phyloP scores from a whole-genome alignment of 1,140 invertebrate genomes.

The Drosophila watanabei region DNA sequence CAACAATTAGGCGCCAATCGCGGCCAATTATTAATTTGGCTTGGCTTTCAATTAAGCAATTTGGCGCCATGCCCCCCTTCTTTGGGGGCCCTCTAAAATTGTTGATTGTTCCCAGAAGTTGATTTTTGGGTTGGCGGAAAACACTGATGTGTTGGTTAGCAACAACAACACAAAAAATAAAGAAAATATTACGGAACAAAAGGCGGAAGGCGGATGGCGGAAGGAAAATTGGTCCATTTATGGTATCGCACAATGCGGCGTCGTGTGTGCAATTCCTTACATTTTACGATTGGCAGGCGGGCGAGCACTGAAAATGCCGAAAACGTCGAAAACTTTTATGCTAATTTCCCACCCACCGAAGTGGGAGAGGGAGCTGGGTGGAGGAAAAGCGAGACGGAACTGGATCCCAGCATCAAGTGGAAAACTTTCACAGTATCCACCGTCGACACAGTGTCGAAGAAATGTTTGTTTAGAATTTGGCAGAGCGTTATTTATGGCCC shows the following conservation, averaged over 20 bases:
- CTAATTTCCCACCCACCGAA: conserved; percentile 70
- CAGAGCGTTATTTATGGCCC: conserved; percentile 79
- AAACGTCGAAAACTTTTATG: conserved; percentile 65
- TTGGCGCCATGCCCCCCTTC: conserved; percentile 33
- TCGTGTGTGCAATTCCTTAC: conserved; percentile 72
- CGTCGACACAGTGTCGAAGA: conserved; percentile 60
- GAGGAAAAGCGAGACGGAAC: conserved; percentile 1
- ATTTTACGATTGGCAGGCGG: conserved; percentile 74
- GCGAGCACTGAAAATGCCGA: conserved; percentile 53
- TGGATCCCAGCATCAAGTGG: conserved; percentile 63
- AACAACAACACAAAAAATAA: neutral
- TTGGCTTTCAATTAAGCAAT: conserved; percentile 80
- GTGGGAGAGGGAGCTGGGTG: neutral
- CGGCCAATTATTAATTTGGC: conserved; percentile 78
- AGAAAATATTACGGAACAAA: conserved; percentile 44
- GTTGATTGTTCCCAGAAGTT: conserved; percentile 40
- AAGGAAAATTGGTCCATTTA: conserved; percentile 74
- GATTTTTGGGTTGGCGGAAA: conserved; percentile 29
- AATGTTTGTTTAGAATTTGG: conserved; percentile 82
- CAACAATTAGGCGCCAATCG: conserved; percentile 78
- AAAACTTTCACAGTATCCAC: conserved; percentile 73
- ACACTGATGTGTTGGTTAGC: conserved; percentile 16
- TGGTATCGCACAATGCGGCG: conserved; percentile 57
- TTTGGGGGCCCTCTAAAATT: conserved; percentile 5
- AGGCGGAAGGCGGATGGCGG: conserved; percentile 48